Base-by-base conservation (phyloP, 2,797 vertebrate genomes). In the Brachyrhaphis roseni region DNA sequence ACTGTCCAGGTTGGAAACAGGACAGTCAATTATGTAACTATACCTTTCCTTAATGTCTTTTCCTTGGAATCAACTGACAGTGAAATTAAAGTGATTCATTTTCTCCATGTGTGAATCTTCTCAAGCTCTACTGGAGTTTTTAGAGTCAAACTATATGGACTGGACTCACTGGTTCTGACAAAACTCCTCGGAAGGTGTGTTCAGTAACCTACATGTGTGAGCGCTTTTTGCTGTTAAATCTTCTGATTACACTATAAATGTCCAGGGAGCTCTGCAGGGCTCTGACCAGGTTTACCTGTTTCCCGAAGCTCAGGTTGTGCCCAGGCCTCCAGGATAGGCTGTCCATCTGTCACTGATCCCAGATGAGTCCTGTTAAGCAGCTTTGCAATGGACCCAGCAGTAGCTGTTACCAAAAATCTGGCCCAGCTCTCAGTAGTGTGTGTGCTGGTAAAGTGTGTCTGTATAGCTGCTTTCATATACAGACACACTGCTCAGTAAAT, bases 281-380 rank as follows among this genome's bases (percentile, higher is more conserved):
- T 84, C 83, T 79, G 81, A 82, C 84, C 84, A 43, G 87, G 87
- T 87, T 90, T 91, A 92, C 92, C 90, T 92, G 90, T 92, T 79
- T 90, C 83, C 78, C 28, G 80, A 34, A 62, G 57, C 57, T 34
- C 57, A 34, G 57, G 28, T 34, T 28, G 28, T 34, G 57, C 57
- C 28, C 79, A 43, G 86, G 86, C 84, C 86, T 91, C 79, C 85
- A 84, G 91, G 86, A 90, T 84, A 90, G 89, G 82, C 89, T 87
- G 89, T 92, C 89, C 89, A 91, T 91, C 91, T 91, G 91, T 90
- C 89, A 90, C 90, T 93, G 92, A 93, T 91, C 92, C 91, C 87
- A 91, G 91, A 91, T 91, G 82, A 93, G 91, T 88, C 86, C 85
- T 84, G 92, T 90, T 94, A 93, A 93, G 91, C 87, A 91, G 92